Evolutionary conservation across 2,888 invertebrate species (phyloP).

Genomic region (Acanthosoma haemorrhoidale): DNA sequence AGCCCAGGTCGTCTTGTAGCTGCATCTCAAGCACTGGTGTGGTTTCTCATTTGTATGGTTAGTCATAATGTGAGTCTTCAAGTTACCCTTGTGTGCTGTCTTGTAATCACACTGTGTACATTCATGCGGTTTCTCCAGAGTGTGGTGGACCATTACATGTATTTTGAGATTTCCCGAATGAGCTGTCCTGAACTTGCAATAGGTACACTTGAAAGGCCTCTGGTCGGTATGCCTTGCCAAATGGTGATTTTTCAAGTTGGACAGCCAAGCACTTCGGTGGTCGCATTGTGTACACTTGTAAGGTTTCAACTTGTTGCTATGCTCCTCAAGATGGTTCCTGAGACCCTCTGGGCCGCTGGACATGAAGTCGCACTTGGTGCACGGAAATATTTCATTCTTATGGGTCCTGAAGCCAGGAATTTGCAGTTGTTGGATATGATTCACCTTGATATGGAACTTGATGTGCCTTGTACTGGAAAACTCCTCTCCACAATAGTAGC

Average conservation of each 20-base stretch:
- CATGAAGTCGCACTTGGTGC: neutral
- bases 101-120: neutral
- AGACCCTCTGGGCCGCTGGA: neutral
- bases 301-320: neutral
- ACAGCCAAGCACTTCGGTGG: neutral
- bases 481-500: conserved; percentile 2
- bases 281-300: neutral
- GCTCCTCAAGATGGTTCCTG: neutral
- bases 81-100: neutral
- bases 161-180: neutral
- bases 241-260: neutral
- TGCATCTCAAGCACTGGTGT: neutral
- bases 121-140: neutral
- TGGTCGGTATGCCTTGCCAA: neutral
- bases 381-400: neutral
- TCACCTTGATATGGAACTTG: neutral
- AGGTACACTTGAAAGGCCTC: neutral
- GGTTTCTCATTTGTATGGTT: conserved; percentile 17
- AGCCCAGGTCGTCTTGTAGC: neutral
- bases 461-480: neutral
- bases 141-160: neutral
- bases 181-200: neutral
- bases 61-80: neutral
- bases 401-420: neutral
- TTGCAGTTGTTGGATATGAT: neutral